Base-by-base conservation (phyloP, 1,140 invertebrate species). In the Micrasema minimum region DNA sequence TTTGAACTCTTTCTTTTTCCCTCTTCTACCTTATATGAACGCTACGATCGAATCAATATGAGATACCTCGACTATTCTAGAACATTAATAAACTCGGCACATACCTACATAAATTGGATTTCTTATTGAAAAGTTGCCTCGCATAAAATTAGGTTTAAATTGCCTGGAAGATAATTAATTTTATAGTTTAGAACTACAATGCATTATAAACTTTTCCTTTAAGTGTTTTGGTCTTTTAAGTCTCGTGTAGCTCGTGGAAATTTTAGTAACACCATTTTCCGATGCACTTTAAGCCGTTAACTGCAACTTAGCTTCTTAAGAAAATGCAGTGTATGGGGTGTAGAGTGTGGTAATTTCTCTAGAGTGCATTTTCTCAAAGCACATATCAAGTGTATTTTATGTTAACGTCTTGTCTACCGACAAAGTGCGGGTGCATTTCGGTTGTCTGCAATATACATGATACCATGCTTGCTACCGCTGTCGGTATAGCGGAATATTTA, bases 331-430 rank as follows among this genome's bases (percentile, higher is more conserved):
- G 48, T 16, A 41, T 45, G 59, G 67, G 71, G 68, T 55, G 50
- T 45, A 59, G 67, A 74, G 68, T 55, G 37, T 70, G 68, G 67
- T 74, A 74, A 70, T 70, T 65, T 74, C 62, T 70, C 57, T 57
- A 48, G 66, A 74, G 68, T 74, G 67, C 68, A 74, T 74, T 70
- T 69, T 51, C 72, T 51, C 38, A 41, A 12, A 46, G 55, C 41
- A 61, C 55, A 69, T 51, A 67, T 67, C 50, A 46, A 43, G 55
- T 57, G 53, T 41, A 69, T 37, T 69, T 69, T 69, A 69, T 59
- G 66, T 61, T 69, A 69, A 41, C 41, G 55, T 48, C 38, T 41
- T 50, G 53, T 38, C 46, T 26, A 12, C 45, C 18, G 18, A 51
- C 64, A 66, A 26, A 48, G 23, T 46, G 61, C 61, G 55, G 37